These are phyloP conservation scores for Ammodytes dubius DNA, from an alignment of 2,113 vertebrate species.

Conservation along the genomic window DNA sequence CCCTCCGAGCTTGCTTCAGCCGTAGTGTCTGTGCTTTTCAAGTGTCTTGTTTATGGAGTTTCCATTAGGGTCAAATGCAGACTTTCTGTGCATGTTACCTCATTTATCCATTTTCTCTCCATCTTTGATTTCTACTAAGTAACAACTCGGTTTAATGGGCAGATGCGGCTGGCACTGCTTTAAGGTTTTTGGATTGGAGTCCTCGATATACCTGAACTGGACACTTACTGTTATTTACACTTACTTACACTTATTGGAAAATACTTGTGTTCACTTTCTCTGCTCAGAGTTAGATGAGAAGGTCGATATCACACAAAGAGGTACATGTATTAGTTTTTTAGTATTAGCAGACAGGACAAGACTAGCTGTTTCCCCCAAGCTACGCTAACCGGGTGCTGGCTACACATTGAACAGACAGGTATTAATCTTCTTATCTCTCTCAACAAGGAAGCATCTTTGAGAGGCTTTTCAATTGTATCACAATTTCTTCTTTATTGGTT, in stretches of 20 bases:
- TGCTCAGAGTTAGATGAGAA: neutral
- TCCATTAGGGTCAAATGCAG: constrained; percentile 7
- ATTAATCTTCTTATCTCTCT: neutral
- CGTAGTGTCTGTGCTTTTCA: neutral
- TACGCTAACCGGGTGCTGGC: neutral
- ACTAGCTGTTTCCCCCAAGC: neutral
- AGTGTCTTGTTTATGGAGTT: constrained; percentile 19
- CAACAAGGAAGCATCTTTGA: neutral
- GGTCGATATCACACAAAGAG: neutral
- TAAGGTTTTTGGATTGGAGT: neutral
- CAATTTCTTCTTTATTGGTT: too few relatives aligned
- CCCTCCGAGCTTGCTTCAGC: constrained; percentile 1
- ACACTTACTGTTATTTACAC: too few relatives aligned
- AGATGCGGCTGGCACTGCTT: neutral
- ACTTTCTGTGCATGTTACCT: neutral
- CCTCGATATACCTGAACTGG: neutral
- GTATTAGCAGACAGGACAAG: neutral
- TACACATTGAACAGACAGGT: neutral
- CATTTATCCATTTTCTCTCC: neutral
- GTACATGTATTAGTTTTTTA: neutral
- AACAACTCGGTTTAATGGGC: neutral
- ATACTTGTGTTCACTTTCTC: neutral
- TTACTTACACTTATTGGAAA: neutral
- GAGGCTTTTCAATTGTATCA: too few relatives aligned
- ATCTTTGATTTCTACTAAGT: neutral